These are phyloP conservation scores for Nephrotoma flavescens DNA, from an alignment of 2,888 invertebrate species.

Conservation along the genomic window DNA sequence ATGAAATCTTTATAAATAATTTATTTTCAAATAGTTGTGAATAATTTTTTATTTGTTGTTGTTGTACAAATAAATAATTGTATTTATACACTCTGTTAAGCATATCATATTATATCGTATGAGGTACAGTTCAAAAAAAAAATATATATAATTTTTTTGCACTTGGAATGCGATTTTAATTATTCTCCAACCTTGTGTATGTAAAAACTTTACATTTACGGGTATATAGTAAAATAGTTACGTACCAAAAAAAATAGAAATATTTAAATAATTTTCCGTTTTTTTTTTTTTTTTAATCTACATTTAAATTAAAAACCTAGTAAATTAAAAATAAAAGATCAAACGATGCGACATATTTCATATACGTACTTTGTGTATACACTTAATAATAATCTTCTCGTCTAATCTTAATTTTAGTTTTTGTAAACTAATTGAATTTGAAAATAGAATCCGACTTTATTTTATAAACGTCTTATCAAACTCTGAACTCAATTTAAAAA, in stretches of 20 bases:
- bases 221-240: neutral
- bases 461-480: neutral
- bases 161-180: neutral
- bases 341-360: neutral
- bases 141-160: neutral
- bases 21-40: neutral
- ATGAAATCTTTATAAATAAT: neutral
- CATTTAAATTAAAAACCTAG: neutral
- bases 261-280: neutral
- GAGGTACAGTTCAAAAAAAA: neutral
- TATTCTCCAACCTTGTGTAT: neutral
- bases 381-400: neutral
- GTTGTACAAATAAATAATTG: neutral
- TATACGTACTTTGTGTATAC: neutral
- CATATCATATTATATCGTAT: neutral
- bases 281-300: neutral
- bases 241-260: neutral
- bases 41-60: neutral
- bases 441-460: neutral
- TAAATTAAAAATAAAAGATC: neutral
- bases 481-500: neutral
- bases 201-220: neutral
- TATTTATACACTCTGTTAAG: neutral
- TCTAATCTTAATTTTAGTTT: neutral
- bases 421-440: neutral